These are phyloP conservation scores for Pardalotus punctatus DNA, from an alignment of 2,113 vertebrate genomes.

Conservation along the genomic window DNA sequence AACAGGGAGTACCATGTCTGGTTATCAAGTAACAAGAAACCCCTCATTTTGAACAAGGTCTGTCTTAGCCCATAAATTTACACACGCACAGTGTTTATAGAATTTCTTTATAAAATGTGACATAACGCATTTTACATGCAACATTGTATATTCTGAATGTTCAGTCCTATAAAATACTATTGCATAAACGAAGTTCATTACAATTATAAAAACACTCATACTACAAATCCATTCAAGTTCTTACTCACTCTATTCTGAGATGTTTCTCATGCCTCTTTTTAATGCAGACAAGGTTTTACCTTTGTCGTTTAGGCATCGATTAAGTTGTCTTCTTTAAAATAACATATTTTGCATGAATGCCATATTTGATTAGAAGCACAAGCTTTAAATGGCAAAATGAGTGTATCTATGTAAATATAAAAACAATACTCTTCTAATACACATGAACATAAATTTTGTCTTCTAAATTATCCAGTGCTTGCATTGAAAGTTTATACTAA, in stretches of 20 bases:
- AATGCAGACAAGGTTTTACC: not conserved
- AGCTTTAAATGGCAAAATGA: not conserved
- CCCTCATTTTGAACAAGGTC: not conserved
- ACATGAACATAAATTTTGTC: not conserved
- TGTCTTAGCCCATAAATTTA: not conserved
- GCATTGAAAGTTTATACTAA: not conserved
- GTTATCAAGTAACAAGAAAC: not conserved
- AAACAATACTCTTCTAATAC: not conserved
- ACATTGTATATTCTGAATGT: not conserved
- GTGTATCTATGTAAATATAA: not conserved
- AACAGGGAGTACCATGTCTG: not conserved
- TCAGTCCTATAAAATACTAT: not conserved
- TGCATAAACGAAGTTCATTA: not conserved
- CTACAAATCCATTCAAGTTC: not conserved
- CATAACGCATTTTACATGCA: not conserved
- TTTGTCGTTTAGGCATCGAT: not conserved
- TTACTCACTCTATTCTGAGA: not conserved
- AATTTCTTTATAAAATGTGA: not conserved
- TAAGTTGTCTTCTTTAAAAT: not conserved
- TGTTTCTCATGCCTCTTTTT: not conserved
- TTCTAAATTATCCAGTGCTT: not conserved
- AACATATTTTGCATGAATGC: not conserved
- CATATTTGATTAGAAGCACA: not conserved
- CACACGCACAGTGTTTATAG: not conserved
- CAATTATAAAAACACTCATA: not conserved